Base-by-base conservation (phyloP, 1,140 invertebrate genomes). In the Macrosteles quadrilineatus region DNA sequence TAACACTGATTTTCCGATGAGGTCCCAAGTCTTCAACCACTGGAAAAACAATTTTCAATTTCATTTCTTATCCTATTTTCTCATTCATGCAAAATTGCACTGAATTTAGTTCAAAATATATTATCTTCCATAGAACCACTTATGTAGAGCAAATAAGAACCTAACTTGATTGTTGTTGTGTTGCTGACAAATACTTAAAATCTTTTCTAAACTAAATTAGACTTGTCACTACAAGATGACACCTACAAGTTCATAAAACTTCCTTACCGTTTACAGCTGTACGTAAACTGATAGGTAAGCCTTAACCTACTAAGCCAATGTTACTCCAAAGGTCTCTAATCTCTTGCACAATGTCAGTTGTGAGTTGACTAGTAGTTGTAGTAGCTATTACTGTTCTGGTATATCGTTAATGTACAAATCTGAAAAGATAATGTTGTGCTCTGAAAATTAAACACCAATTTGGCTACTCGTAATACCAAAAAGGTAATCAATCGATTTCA, bases 21-120 rank as follows among this genome's bases (percentile, higher is more conserved):
- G 77, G 70, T 74, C 77, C 17, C 12, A 77, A 72, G n/a, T 81
- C 80, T 73, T 81, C 81, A 17, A 83, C 78, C 76, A 83, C 81
- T 83, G 57, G 1, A 57, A 73, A 70, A 73, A 66, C 63, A 76
- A 55, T 47, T 63, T 14, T 2, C 17, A 2, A 36, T 14, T 32
- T 66, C n/a, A 53, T 19, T 53, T 25, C 9, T n/a, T 43, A 43
- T 11, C n/a, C n/a, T 43, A n/a, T 9, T 43, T 11, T 9, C 9
- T 11, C 9, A 43, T 43, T n/a, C n/a, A n/a, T 43, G 40, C 9
- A n/a, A 11, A 43, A 11, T 43, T 43, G 9, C 40, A 43, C 40
- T 43, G 9, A 9, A 11, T 43, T 9, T 9, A 43, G 40, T 9
- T 43, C n/a, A 43, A 11, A 43, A 43, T 11, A 9, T 9, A 11